These are phyloP conservation scores for Malurus elegans DNA, from an alignment of 2,113 vertebrate species.

Conservation along the genomic window DNA sequence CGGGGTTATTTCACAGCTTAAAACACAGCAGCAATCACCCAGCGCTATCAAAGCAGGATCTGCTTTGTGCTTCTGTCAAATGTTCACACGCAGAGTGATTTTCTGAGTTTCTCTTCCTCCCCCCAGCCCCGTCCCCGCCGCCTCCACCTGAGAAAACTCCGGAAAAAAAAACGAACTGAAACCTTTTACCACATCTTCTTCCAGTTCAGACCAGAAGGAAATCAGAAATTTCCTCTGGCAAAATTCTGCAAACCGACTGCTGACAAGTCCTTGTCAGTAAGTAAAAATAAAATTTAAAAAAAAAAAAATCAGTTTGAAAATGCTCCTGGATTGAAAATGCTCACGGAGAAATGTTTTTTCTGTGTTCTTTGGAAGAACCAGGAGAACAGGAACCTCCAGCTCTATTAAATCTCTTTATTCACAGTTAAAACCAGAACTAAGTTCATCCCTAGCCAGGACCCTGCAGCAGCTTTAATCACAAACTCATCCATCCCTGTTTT, in stretches of 20 bases:
- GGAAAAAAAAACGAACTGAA: not conserved
- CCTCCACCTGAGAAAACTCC: not conserved
- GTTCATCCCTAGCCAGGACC: no score
- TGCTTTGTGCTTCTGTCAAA: not conserved
- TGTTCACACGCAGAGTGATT: not conserved
- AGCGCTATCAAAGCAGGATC: not conserved
- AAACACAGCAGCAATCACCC: not conserved
- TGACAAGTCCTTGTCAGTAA: not conserved
- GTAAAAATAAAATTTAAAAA: no score
- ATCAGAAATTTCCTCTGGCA: slow-evolving; percentile 24
- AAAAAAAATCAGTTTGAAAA: not conserved
- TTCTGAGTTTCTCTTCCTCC: not conserved
- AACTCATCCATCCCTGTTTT: no score
- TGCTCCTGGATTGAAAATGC: not conserved
- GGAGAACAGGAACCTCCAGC: not conserved
- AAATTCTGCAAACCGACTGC: not conserved
- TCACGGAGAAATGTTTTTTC: rapidly evolving
- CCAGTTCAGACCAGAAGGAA: slow-evolving; percentile 27
- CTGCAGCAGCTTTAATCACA: no score
- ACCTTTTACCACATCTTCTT: slow-evolving; percentile 3
- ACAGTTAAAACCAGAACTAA: no score
- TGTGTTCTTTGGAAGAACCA: not conserved
- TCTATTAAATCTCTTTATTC: no score
- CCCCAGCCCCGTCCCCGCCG: no score
- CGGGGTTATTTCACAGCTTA: not conserved